A percentile compares a stretch with the other conserved stretches of the same genome.
Conservation (phyloP, 2,113 vertebrate genomes). For the Riparia riparia region DNA sequence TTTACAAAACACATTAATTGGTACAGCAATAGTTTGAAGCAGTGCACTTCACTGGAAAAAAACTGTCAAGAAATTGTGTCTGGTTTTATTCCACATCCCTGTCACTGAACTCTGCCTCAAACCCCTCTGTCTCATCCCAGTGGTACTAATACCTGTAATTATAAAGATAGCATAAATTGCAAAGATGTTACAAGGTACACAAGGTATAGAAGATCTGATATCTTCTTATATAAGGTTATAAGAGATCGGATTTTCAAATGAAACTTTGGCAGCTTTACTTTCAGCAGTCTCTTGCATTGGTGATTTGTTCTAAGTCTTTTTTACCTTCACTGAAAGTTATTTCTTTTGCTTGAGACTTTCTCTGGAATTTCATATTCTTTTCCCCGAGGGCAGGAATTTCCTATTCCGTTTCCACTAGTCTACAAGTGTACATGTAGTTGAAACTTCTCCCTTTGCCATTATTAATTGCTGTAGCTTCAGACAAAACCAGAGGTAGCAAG, state of each 20-base stretch:
- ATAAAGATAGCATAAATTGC: neutral
- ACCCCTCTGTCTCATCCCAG: neutral
- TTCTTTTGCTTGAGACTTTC: neutral
- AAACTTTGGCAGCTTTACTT: neutral
- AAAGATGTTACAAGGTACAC: neutral
- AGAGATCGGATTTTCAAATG: neutral
- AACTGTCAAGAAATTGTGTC: neutral
- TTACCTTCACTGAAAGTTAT: neutral
- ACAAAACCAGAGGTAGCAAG: neutral
- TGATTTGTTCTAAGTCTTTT: neutral
- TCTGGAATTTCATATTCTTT: neutral
- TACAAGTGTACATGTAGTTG: neutral
- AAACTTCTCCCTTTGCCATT: neutral
- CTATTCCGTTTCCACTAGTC: neutral
- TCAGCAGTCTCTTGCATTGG: neutral
- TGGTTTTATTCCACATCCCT: neutral
- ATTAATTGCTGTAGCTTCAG: neutral
- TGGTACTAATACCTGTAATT: neutral
- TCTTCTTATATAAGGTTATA: neutral
- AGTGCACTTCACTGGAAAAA: neutral
- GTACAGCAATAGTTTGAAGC: neutral
- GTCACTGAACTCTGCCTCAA: neutral
- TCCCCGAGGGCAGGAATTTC: neutral
- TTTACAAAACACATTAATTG: neutral
- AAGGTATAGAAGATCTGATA: neutral